Evolutionary conservation across 2,797 vertebrate genomes (phyloP).

Genomic region (Delichon dasypus): DNA sequence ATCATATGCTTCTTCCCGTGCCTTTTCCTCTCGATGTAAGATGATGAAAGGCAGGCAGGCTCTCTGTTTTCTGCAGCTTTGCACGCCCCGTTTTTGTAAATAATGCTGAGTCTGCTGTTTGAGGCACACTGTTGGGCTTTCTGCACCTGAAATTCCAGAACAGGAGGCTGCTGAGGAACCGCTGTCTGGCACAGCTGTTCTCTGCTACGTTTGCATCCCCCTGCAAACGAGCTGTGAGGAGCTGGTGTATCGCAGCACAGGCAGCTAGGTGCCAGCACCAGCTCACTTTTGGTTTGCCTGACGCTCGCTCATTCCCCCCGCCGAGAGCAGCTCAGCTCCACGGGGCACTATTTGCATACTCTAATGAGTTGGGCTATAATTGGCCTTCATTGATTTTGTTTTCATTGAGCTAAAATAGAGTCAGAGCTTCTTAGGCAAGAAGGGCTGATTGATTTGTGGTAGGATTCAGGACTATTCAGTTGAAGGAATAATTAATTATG

Average conservation of each 20-base stretch:
- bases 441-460: constrained; percentile 90
- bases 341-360: constrained; percentile 82
- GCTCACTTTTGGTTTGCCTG: constrained; percentile 18
- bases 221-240: not conserved
- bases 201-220: not conserved
- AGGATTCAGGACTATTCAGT: constrained; percentile 87
- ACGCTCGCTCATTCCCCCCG: not conserved
- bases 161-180: not conserved
- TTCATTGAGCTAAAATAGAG: constrained; percentile 95
- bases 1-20: not conserved
- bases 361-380: constrained; percentile 90
- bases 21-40: not conserved
- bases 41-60: not conserved
- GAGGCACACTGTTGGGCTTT: not conserved
- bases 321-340: constrained; percentile 39
- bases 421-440: constrained; percentile 85
- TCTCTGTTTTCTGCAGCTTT: not conserved
- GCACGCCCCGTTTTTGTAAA: fast-evolving
- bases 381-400: constrained; percentile 91
- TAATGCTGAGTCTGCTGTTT: not conserved
- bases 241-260: not conserved
- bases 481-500: constrained; percentile 91
- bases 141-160: not conserved
- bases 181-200: not conserved
- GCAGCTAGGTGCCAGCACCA: constrained; percentile 77